Base-by-base conservation (phyloP, 2,797 vertebrate genomes). In the Anolis apletophallus region DNA sequence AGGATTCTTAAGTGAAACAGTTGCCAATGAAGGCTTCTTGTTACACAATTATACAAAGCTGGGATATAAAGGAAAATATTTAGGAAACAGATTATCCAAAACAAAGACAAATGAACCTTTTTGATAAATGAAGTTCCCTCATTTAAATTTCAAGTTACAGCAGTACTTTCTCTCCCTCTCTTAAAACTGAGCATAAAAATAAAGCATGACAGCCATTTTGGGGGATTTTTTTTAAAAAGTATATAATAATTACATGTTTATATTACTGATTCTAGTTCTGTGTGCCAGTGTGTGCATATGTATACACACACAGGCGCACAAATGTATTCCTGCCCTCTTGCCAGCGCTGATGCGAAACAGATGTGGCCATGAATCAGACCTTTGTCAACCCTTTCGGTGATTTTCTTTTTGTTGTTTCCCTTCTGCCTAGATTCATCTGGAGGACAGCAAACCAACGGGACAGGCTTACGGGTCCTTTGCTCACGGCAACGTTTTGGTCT, bases 401-500 rank as follows among this genome's bases (percentile, higher is more conserved):
- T 87, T 86, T 89, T 93, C 88, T 14, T 16, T 23, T 57, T 46
- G 46, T 46, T 46, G 46, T 17, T 57, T 59, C 5, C 61, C 26
- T 12, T 46, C 52, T 89, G 86, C 76, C 88, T 94, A 99, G 99
- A 96, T 99, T 99, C 97, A 96, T 99, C 91, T 99, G 99, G 97
- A 97, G 98, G 93, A 97, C 98, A 46, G 96, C 97, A 91, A 98
- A 97, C 90, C 96, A 97, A 92, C 95, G 97, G 88, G 96, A 90
- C 91, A 98, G 98, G 92, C 98, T 98, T 87, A 98, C 52, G 1
- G 99, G 98, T 71, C 99, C 99, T 5, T 96, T 98, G 95, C 97
- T 99, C 12, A 96, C 98, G 85, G 98, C 97, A 94, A 99, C 98
- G 3, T 99, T 99, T 96, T 99, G 99, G 99, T 95, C 97, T 29